phyloP scores from a whole-genome alignment of 2,797 vertebrate genomes.

The Caiman crocodilus region DNA sequence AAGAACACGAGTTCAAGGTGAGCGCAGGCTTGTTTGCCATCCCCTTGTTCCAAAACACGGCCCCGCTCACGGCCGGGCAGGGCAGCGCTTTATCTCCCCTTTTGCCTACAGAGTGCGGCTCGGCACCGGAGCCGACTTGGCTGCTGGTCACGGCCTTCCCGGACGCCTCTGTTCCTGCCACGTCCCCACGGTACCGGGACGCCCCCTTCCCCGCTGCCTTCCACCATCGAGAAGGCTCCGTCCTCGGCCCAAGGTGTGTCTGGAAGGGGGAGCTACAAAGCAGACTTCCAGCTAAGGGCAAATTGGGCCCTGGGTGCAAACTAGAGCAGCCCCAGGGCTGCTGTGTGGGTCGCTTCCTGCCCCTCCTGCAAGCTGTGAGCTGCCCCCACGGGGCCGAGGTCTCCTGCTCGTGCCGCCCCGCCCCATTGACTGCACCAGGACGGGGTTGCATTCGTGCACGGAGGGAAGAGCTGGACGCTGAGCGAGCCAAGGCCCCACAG shows the following conservation, averaged over 20 bases:
- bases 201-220: background rate
- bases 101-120: background rate
- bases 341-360: background rate
- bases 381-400: background rate
- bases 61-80: background rate
- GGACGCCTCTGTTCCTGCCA: no score
- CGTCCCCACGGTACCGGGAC: background rate
- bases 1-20: background rate
- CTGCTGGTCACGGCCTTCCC: background rate
- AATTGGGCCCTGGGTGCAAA: background rate
- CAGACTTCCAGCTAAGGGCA: background rate
- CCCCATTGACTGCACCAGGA: no score
- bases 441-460: no score
- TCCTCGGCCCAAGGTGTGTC: background rate
- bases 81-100: background rate
- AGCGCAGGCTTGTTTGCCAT: background rate
- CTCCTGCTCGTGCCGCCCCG: no score
- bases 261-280: background rate
- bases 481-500: background rate
- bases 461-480: background rate
- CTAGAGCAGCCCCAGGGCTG: background rate
- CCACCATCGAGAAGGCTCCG: background rate
- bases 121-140: background rate
- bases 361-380: background rate
- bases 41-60: background rate